Evolutionary conservation across 2,113 vertebrate genomes (phyloP).

Genomic region (Calyptomena viridis): DNA sequence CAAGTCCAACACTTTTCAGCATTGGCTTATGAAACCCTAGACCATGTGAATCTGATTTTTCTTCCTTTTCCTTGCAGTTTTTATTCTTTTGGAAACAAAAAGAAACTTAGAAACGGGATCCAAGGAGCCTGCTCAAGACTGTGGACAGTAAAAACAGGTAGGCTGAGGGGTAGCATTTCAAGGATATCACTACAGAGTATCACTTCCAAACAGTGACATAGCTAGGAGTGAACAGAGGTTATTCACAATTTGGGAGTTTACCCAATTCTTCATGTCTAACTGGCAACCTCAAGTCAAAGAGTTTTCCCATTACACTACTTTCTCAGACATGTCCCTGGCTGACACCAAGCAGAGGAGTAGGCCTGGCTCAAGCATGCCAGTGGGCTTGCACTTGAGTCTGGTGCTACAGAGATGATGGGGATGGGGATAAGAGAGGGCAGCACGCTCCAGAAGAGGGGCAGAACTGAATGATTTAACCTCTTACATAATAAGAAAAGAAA

Average conservation of each 20-base stretch:
- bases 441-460: background rate
- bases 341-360: background rate
- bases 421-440: background rate
- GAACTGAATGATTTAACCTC: background rate
- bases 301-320: background rate
- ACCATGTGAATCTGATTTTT: background rate
- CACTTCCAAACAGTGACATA: background rate
- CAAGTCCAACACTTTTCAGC: background rate
- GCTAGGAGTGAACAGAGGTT: background rate
- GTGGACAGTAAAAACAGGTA: background rate
- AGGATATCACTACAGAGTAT: background rate
- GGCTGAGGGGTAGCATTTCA: background rate
- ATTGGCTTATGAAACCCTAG: background rate
- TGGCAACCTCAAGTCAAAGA: background rate
- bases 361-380: fast-evolving
- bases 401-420: background rate
- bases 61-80: background rate
- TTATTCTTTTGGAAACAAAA: background rate
- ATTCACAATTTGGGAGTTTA: background rate
- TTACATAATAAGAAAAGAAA: background rate
- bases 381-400: background rate
- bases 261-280: background rate
- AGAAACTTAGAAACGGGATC: background rate
- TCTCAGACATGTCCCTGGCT: background rate
- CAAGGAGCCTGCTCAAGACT: background rate